Conservation (phyloP, 2,888 invertebrate species). For the Branchipolynoe longqiensis region DNA sequence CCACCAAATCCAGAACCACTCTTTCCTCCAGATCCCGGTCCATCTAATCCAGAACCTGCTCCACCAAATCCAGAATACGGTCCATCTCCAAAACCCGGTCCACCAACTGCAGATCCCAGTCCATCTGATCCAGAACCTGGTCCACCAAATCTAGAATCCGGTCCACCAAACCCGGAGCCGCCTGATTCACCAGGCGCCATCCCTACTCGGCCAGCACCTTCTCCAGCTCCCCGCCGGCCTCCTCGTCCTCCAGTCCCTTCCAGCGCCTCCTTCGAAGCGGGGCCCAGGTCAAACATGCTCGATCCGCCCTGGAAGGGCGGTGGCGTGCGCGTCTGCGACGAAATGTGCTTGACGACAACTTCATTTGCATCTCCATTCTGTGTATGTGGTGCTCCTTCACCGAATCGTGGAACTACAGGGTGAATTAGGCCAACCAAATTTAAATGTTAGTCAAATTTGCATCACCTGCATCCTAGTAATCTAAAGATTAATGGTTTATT, state of each 20-base stretch:
- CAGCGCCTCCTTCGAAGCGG: background rate
- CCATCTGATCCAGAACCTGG: constrained; percentile 51
- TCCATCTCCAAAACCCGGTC: constrained; percentile 7
- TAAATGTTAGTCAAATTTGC: too few species aligned
- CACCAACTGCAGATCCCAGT: constrained; percentile 43
- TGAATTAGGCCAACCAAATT: background rate
- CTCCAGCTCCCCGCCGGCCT: background rate
- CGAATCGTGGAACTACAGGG: constrained; percentile 13
- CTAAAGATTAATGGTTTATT: too few species aligned
- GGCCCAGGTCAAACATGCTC: constrained; percentile 28
- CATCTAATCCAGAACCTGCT: constrained; percentile 4
- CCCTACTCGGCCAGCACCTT: background rate
- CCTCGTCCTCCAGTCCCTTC: background rate
- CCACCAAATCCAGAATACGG: background rate
- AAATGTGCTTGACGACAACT: constrained; percentile 10
- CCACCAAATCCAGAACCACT: background rate
- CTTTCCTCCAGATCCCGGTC: background rate
- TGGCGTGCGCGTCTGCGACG: background rate
- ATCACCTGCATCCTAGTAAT: too few species aligned
- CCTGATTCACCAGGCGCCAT: background rate
- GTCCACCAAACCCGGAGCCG: constrained; percentile 4
- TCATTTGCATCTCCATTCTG: background rate
- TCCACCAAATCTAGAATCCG: constrained; percentile 17
- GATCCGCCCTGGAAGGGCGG: background rate
- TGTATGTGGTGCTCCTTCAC: constrained; percentile 14